A percentile compares a stretch with the other conserved stretches of the same genome.
These are phyloP conservation scores for Euzetes globulus DNA, from an alignment of 2,888 invertebrate species.

Conservation along the genomic window DNA sequence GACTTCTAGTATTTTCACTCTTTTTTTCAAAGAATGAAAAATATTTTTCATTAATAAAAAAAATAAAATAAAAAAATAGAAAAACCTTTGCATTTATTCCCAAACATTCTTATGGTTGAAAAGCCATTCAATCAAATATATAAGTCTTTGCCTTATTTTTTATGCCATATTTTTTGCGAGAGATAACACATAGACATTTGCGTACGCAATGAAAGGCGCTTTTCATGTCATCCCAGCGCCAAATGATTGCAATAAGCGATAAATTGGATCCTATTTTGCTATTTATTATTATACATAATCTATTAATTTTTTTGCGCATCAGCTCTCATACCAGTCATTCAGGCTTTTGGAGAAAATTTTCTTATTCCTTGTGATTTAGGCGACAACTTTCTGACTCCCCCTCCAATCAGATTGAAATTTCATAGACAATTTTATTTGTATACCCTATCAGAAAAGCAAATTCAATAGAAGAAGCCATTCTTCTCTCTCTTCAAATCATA, in stretches of 20 bases:
- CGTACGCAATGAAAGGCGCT: not conserved
- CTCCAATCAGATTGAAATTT: no score
- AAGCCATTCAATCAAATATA: slow-evolving; percentile 26
- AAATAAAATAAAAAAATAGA: no score
- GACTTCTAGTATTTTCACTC: no score
- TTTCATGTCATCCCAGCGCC: not conserved
- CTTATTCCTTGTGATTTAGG: no score
- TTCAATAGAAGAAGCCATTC: no score
- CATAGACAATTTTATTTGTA: no score
- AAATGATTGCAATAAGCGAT: not conserved
- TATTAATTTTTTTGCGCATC: not conserved
- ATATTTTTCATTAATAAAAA: not conserved
- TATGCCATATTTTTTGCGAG: not conserved
- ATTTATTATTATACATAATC: not conserved
- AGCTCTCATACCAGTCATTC: no score
- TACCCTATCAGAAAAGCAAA: no score
- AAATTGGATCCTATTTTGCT: not conserved
- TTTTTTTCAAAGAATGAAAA: no score
- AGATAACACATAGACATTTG: not conserved
- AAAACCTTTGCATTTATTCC: not conserved
- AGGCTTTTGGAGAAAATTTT: no score
- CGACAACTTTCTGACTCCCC: no score
- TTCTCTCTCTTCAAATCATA: no score
- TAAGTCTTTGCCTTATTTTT: not conserved
- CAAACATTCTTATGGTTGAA: not conserved